These are phyloP conservation scores for Holothuria leucospilota DNA, from an alignment of 53 echinoderm and acorn worm species.

Conservation along the genomic window DNA sequence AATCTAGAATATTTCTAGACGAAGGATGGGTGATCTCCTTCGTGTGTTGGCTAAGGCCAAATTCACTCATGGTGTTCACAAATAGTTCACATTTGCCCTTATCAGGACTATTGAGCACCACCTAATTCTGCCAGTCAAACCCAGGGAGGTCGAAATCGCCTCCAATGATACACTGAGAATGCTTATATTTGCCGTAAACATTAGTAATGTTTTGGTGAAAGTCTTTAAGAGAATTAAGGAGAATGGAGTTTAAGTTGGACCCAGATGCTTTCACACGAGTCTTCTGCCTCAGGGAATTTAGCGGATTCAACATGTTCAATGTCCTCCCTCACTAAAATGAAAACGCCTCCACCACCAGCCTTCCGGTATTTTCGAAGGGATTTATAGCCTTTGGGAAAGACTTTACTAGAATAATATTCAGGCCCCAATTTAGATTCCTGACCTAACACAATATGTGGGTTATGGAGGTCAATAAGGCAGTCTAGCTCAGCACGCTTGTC, in stretches of 20 bases:
- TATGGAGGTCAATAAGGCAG: not conserved
- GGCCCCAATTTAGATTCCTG: too few relatives aligned
- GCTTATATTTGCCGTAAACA: not conserved
- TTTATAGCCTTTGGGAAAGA: not conserved
- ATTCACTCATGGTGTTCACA: too few relatives aligned
- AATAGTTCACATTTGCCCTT: too few relatives aligned
- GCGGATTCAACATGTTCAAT: not conserved
- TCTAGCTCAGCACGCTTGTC: conserved; percentile 1
- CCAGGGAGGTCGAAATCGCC: not conserved
- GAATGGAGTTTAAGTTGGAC: not conserved
- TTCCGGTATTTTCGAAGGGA: not conserved
- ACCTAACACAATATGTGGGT: not conserved
- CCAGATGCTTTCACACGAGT: not conserved
- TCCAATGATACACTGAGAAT: not conserved
- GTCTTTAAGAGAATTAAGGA: not conserved
- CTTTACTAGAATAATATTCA: not conserved
- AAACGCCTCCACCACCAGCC: not conserved
- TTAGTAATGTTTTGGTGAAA: not conserved
- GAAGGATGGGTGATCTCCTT: too few relatives aligned
- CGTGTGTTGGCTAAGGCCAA: too few relatives aligned
- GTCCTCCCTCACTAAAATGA: not conserved
- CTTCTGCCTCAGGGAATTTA: not conserved
- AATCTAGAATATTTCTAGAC: too few relatives aligned
- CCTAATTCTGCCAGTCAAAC: not conserved
- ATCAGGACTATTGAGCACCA: too few relatives aligned